phyloP scores from a whole-genome alignment of 2,113 vertebrate species.

The Urocynchramus pylzowi region DNA sequence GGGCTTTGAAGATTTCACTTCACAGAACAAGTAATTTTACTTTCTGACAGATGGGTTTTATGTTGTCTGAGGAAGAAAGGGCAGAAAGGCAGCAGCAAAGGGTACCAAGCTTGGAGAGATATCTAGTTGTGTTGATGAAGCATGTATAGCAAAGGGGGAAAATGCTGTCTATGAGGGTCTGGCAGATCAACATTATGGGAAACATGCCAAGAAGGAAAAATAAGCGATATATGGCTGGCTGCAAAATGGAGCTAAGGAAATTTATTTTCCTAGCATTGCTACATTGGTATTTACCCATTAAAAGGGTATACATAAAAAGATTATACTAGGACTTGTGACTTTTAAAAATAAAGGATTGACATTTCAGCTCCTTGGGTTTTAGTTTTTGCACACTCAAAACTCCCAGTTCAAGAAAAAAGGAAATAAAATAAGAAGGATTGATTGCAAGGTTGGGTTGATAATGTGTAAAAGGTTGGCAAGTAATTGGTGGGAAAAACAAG shows the following conservation, averaged over 20 bases:
- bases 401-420: background rate
- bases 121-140: conserved; percentile 40
- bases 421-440: background rate
- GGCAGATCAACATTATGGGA: conserved; percentile 5
- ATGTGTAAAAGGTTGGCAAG: background rate
- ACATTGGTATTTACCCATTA: conserved; percentile 50
- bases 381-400: background rate
- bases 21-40: conserved; percentile 70
- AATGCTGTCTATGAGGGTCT: background rate
- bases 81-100: conserved; percentile 58
- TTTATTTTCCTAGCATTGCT: conserved; percentile 57
- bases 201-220: conserved; percentile 25
- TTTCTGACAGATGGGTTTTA: conserved; percentile 61
- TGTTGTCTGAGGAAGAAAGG: conserved; percentile 50
- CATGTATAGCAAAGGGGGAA: background rate
- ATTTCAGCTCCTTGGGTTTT: background rate
- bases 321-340: background rate
- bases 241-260: conserved; percentile 54
- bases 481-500: background rate
- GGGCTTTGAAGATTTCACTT: conserved; percentile 70
- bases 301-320: background rate
- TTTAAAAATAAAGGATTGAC: conserved; percentile 22
- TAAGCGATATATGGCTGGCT: conserved; percentile 7
- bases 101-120: conserved; percentile 23
- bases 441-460: background rate